Evolutionary conservation across 2,888 invertebrate genomes (phyloP), one percentile per base, ranked within the genome.

Genomic region (Drosophila antonietae): DNA sequence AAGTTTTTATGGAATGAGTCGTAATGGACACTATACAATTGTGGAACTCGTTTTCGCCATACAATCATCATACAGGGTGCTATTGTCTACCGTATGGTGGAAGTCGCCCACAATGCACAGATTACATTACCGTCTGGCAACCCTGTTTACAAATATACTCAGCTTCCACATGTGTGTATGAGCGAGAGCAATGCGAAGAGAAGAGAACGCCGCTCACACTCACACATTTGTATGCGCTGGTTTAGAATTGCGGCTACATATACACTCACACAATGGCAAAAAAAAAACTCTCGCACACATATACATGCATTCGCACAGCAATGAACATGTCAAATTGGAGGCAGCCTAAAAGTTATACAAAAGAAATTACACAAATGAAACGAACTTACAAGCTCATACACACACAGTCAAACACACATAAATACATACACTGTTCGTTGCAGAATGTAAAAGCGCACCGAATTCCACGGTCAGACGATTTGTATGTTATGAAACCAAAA

Each of bases 401-500:
- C 28, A 71, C 37, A 56, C 41, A 41, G 33, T 3, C 9, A 74
- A 35, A 63, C 12, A 39, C 59, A 49, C 14, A 18, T 23, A 43
- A 56, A 60, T 73, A 79, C 52, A 61, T 62, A 83, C 64, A 75
- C 75, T 68, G 67, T 72, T 78, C 68, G 53, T 49, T 72, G 76
- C 71, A 73, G 66, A 63, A 60, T 79, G 81, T 76, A 78, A 81
- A 83, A 75, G 59, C 64, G 72, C 61, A 68, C 58, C 55, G 62
- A 58, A 67, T 73, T 68, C 68, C 75, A 78, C 75, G 63, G 79
- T 73, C 79, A 68, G 67, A 70, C 73, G 72, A 75, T 75, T 72
- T 75, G 59, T 73, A 83, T 86, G 82, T 91, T 91, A 91, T 91
- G 91, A 91, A 91, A 91, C 91, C 91, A 91, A 91, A 78, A 74